Conservation (phyloP, 2,113 vertebrate species). For the Lota lota region DNA sequence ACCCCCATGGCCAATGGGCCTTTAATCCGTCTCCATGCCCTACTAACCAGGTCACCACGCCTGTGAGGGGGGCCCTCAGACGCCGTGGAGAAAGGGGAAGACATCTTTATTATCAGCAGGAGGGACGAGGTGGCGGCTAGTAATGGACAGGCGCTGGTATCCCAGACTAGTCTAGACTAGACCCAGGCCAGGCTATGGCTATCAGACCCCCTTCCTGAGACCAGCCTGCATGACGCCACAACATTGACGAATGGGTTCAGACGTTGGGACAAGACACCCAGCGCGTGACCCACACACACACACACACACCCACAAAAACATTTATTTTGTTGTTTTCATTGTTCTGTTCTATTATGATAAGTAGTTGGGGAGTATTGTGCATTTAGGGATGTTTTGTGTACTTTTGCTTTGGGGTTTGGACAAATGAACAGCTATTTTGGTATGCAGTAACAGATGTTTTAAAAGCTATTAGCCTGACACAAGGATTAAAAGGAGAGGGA, state of each 20-base stretch:
- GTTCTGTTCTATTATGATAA: too few relatives aligned
- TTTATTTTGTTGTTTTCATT: too few relatives aligned
- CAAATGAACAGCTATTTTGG: too few relatives aligned
- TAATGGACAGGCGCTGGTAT: slow-evolving; percentile 32
- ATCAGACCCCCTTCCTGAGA: slow-evolving; percentile 27
- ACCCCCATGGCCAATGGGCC: slow-evolving; percentile 60
- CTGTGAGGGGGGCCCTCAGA: slow-evolving; percentile 56
- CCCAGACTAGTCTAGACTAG: slow-evolving; percentile 36
- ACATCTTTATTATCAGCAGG: slow-evolving; percentile 75
- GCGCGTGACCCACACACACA: background rate
- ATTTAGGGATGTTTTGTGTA: too few relatives aligned
- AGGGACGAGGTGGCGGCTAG: slow-evolving; percentile 15
- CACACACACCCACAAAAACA: too few relatives aligned
- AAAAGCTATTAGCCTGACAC: too few relatives aligned
- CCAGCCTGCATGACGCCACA: slow-evolving; percentile 27
- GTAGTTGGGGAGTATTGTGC: too few relatives aligned
- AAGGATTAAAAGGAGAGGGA: too few relatives aligned
- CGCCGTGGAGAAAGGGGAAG: slow-evolving; percentile 54
- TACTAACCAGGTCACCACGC: slow-evolving; percentile 72
- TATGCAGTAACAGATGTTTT: too few relatives aligned
- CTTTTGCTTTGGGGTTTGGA: too few relatives aligned
- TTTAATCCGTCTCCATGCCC: slow-evolving; percentile 75
- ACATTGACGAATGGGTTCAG: slow-evolving; percentile 16
- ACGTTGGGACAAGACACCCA: slow-evolving; percentile 12
- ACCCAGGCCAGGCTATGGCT: slow-evolving; percentile 33